Base-by-base conservation (phyloP, 2,113 vertebrate species). In the Dermatemys mawii region DNA sequence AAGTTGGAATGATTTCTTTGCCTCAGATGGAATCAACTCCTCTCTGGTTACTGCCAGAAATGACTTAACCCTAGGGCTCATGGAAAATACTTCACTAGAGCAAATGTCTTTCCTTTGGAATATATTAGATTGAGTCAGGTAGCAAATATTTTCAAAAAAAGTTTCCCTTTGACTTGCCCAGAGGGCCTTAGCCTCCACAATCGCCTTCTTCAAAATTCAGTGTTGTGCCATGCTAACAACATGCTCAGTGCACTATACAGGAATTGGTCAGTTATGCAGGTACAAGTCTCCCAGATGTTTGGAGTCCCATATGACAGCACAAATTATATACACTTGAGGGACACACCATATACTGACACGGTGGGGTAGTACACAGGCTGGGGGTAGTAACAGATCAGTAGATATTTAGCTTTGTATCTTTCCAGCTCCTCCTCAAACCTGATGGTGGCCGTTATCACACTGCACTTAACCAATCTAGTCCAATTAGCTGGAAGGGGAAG, bases 91-190 rank as follows among this genome's bases (percentile, higher is more conserved):
- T 48, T 49, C 73, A 93, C 67, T 3, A 81, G 11, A 85, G 32
- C 0, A 0, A 87, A 11, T 19, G 83, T 83, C 22, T 11, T 29
- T 1, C 14, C 48, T 26, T n/a, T 53, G 35, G 54, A 16, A 49
- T 1, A 16, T 51, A 85, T 26, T 5, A 86, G 21, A 32, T 32
- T 1, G 7, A 13, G 14, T 88, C 86, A 22, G 16, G n/a, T 70
- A 70, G 19, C 63, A 70, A 70, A 38, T 70, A 70, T 38, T 38
- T 63, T 70, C 19, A 70, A 38, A 10, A 57, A 57, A 67, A 38
- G n/a, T 38, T 38, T 38, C 19, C 63, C n/a, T 19, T 70, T 22
- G n/a, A 70, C 19, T 70, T n/a, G 35, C 63, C 32, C 14, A 38
- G 16, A 38, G 35, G 63, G 63, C 8, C 35, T 38, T 70, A 38